Conservation (phyloP, 1,140 invertebrate genomes). For the Octopus bimaculoides region DNA sequence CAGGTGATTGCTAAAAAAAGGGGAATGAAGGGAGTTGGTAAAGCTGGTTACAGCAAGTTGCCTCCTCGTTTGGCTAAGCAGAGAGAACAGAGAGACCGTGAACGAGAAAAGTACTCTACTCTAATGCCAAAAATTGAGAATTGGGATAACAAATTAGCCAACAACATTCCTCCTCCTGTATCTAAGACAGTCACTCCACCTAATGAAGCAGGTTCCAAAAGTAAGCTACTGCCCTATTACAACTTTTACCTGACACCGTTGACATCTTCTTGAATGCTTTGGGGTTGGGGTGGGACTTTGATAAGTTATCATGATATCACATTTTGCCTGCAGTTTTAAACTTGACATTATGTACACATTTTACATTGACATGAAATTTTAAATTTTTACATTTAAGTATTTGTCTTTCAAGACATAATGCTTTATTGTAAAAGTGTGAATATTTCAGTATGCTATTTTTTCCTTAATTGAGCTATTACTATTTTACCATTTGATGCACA, state of each 20-base stretch:
- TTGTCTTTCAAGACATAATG: too few species aligned
- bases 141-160: conserved; percentile 56
- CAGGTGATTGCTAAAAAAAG: conserved; percentile 51
- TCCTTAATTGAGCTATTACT: too few species aligned
- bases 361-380: too few species aligned
- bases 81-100: conserved; percentile 57
- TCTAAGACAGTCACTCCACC: conserved; percentile 21
- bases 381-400: too few species aligned
- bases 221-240: conserved; percentile 17
- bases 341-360: too few species aligned
- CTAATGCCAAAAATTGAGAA: conserved; percentile 54
- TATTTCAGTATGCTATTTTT: too few species aligned
- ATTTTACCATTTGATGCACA: too few species aligned
- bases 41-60: conserved; percentile 60
- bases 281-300: too few species aligned
- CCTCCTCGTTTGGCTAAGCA: conserved; percentile 81
- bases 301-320: too few species aligned
- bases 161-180: conserved; percentile 45
- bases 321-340: too few species aligned
- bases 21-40: conserved; percentile 25
- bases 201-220: conserved; percentile 21
- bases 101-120: conserved; percentile 38
- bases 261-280: too few species aligned
- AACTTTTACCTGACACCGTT: neutral
- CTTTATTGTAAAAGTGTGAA: too few species aligned